Base-by-base conservation (phyloP, 92 coral and sea anemone species). In the Porites cylindrica region DNA sequence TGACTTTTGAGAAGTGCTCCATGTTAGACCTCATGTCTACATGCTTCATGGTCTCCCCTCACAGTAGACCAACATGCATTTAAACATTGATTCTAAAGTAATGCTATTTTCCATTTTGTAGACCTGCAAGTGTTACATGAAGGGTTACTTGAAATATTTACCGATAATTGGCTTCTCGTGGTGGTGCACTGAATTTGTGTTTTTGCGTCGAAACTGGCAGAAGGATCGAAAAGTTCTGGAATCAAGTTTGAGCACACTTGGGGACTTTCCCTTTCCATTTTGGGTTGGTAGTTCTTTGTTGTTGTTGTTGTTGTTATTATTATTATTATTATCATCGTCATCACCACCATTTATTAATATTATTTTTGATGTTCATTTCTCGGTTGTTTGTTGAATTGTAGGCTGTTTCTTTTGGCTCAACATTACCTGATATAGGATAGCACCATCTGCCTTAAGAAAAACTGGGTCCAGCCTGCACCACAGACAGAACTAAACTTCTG, bases 111-210 rank as follows among this genome's bases (percentile, higher is more conserved):
- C 29, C 52, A 54, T 87, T 62, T 82, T 77, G 64, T 85, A 97
- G 99, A 85, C 96, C 51, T 81, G 94, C 16, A 97, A 97, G 71
- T 92, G 97, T 69, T 97, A 93, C 90, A 93, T 97, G 97, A 97
- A 97, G 76, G 93, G 96, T 13, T 93, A 88, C 82, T 72, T 97
- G 38, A 97, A 93, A 84, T 97, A 80, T 86, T 69, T 97, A 51
- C 99, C 99, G 13, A 93, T 97, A 54, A 63, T 97, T 69, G 99
- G 99, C 51, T 85, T 94, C 74, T 91, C 94, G 56, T 97, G 98
- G 98, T 95, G 94, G 95, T 91, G 98, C 58, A 88, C 93, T 11
- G 99, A 97, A 66, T 97, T 61, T 87, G 97, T 85, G 8, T 97
- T 97, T 72, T 88, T 97, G 43, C 93, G 70, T 61, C 93, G 99